These are phyloP conservation scores for Buathra laborator DNA, from an alignment of 2,888 invertebrate species.

Conservation along the genomic window DNA sequence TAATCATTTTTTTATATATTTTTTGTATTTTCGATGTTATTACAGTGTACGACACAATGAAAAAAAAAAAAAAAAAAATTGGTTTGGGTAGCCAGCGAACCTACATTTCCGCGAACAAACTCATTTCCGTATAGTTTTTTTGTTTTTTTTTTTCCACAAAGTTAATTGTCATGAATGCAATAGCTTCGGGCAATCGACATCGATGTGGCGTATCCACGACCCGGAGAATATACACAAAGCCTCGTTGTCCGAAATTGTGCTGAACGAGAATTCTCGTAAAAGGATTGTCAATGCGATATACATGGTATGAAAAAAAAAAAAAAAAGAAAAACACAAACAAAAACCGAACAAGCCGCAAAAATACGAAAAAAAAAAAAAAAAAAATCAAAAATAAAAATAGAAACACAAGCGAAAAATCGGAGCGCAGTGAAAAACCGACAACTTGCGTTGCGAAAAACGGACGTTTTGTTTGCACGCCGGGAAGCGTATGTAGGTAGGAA, in stretches of 20 bases:
- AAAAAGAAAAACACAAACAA: neutral
- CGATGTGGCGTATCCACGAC: neutral
- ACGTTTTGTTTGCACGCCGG: neutral
- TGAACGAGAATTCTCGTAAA: conserved; percentile 14
- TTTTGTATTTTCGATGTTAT: too few relatives aligned
- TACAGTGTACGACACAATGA: too few relatives aligned
- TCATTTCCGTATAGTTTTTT: too few relatives aligned
- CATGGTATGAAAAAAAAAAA: neutral
- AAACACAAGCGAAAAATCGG: neutral
- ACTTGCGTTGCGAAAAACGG: neutral
- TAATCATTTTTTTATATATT: too few relatives aligned
- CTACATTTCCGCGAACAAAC: too few relatives aligned
- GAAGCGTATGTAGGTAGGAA: neutral
- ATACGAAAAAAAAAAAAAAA: conserved; percentile 5
- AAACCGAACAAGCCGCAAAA: conserved; percentile 4
- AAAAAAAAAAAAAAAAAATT: neutral
- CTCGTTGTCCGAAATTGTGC: neutral
- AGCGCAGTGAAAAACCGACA: conserved; percentile 21
- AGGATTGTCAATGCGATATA: neutral
- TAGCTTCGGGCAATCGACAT: conserved; percentile 23
- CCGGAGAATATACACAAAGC: neutral
- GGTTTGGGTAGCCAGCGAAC: too few relatives aligned
- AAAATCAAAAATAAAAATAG: conserved; percentile 3
- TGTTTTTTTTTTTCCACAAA: conserved; percentile 5
- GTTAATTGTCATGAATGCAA: conserved; percentile 50